Base-by-base conservation (phyloP, 2,113 vertebrate species). In the Nesogale talazaci region DNA sequence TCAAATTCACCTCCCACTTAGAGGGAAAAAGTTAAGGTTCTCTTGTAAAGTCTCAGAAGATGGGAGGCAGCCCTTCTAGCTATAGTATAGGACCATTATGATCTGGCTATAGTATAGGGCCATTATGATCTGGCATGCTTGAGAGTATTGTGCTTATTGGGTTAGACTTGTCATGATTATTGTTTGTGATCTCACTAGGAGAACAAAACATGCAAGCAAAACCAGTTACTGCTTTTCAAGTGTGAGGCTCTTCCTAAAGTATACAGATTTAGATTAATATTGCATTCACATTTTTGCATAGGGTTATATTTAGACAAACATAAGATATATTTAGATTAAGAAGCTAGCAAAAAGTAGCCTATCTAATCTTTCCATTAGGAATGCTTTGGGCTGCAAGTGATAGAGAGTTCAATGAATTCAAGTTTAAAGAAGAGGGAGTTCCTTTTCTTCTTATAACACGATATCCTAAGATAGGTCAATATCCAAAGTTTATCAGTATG, bases 291-390 rank as follows among this genome's bases (percentile, higher is more conserved):
- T 76, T 42, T 42, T 76, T 46, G 12, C 27, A 27, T 70, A n/a
- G 34, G 31, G n/a, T 70, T 70, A 70, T 1, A 70, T 70, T 70
- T 34, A 70, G 34, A 72, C 29, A 72, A 36, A 36, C 22, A 61
- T 87, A 61, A 56, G 9, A 57, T 72, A 81, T 92, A 81, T 84
- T 88, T 91, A 87, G 77, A 78, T 80, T 78, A 86, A 81, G 61
- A 82, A 70, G 15, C 72, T 63, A 29, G 4, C 29, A 77, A 92
- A 86, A 59, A 61, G 52, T 75, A 80, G 2, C 31, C 42, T 59
- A 25, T 19, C 78, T 74, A 3, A 29, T 89, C 17, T 80, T 80
- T 67, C 57, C 72, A 56, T 42, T 79, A 81, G 25, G 69, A 84
- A 75, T 70, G 59, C 2, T 95, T 86, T 75, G 65, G 84, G 56